phyloP scores from a whole-genome alignment of 2,113 vertebrate species.

The Scartelaos histophorus region DNA sequence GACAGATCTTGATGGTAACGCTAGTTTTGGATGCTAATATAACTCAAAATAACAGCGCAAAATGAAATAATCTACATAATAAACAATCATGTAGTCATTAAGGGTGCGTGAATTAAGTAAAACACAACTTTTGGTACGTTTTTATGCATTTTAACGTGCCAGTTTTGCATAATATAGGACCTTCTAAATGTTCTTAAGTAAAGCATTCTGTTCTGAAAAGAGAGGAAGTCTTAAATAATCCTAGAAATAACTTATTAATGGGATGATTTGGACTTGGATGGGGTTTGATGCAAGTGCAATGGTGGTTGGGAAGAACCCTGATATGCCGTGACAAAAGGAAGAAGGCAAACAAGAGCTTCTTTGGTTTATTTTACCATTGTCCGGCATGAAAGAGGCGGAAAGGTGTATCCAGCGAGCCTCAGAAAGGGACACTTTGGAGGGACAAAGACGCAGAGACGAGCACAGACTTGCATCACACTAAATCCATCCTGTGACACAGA shows the following conservation, averaged over 20 bases:
- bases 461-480: slow-evolving; percentile 1
- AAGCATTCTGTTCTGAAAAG: background rate
- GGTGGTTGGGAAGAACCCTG: slow-evolving; percentile 50
- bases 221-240: slow-evolving; percentile 74
- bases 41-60: no score
- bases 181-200: no score
- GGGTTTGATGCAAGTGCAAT: slow-evolving; percentile 47
- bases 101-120: no score
- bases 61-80: no score
- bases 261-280: slow-evolving; percentile 62
- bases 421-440: slow-evolving; percentile 27
- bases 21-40: no score
- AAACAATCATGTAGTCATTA: no score
- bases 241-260: slow-evolving; percentile 69
- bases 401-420: slow-evolving; percentile 38
- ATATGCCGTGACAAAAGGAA: slow-evolving; percentile 46
- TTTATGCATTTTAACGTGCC: no score
- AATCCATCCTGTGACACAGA: background rate
- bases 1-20: no score
- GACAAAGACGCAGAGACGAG: slow-evolving; percentile 32
- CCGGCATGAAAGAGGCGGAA: slow-evolving; percentile 43
- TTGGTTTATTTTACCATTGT: slow-evolving; percentile 40
- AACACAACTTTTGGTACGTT: no score
- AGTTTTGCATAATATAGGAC: no score
- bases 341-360: slow-evolving; percentile 36